Percentiles rank a stretch among this genome's conserved stretches.
phyloP scores from a whole-genome alignment of 2,797 vertebrate species.

The Heliangelus exortis region DNA sequence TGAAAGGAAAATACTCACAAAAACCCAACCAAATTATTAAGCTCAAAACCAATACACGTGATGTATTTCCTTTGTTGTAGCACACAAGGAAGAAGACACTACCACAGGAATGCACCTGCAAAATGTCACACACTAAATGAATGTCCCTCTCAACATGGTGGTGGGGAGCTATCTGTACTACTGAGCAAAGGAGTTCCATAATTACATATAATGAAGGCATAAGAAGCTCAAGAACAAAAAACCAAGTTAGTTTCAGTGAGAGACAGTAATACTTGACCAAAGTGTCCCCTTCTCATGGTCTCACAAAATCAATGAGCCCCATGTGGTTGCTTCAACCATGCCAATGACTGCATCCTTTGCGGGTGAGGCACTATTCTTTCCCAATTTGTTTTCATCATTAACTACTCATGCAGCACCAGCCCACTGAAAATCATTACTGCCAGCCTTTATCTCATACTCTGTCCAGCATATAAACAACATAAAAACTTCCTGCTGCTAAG shows the following conservation, averaged over 20 bases:
- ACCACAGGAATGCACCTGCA: not conserved
- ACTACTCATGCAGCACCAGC: not conserved
- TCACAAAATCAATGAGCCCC: not conserved
- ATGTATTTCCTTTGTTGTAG: not conserved
- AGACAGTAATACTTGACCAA: not conserved
- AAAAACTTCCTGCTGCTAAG: not conserved
- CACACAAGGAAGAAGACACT: not conserved
- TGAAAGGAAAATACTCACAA: too few relatives aligned
- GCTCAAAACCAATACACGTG: not conserved
- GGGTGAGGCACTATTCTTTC: not conserved
- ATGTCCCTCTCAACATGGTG: not conserved
- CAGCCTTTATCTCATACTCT: not conserved
- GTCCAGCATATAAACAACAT: not conserved
- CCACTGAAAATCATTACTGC: not conserved
- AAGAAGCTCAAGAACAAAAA: not conserved
- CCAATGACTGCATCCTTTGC: not conserved
- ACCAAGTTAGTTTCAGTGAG: not conserved
- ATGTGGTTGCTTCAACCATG: not conserved
- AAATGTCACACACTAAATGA: not conserved
- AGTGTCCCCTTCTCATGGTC: not conserved
- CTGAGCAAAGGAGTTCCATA: not conserved
- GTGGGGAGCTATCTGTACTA: not conserved
- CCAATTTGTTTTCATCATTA: not conserved
- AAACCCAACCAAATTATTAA: not conserved
- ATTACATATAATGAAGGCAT: not conserved